phyloP scores from a whole-genome alignment of 2,797 vertebrate genomes.

The Cyclura pinguis region DNA sequence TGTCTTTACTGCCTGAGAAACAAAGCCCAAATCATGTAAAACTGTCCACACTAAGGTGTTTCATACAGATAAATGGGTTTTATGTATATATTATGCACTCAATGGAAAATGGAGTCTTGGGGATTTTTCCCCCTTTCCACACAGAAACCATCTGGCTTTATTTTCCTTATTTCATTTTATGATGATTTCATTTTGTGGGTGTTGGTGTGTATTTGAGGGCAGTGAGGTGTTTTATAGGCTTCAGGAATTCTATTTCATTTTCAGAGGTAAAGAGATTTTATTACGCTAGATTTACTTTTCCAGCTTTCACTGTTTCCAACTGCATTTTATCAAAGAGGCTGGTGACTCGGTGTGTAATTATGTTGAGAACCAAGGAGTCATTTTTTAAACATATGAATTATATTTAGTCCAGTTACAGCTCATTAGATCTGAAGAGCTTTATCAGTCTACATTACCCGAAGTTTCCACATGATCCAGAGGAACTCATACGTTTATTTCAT shows the following conservation, averaged over 20 bases:
- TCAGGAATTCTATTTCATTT: constrained; percentile 10
- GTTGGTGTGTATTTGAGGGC: neutral
- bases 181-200: neutral
- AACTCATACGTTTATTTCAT: constrained; percentile 9
- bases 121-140: fast-evolving
- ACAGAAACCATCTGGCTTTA: neutral
- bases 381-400: neutral
- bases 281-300: neutral
- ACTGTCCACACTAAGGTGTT: neutral
- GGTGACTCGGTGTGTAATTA: neutral
- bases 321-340: constrained; percentile 2
- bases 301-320: neutral
- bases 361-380: neutral
- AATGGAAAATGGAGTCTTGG: neutral
- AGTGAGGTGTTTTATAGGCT: neutral
- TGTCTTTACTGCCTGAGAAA: neutral
- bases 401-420: constrained; percentile 25
- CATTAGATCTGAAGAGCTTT: neutral
- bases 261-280: neutral
- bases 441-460: neutral
- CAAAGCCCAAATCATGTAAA: neutral
- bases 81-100: neutral
- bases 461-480: constrained; percentile 16
- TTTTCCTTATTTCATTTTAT: constrained; percentile 5
- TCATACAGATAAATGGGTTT: fast-evolving